Base-by-base conservation (phyloP, 2,888 invertebrate genomes). In the Aethes cnicana region DNA sequence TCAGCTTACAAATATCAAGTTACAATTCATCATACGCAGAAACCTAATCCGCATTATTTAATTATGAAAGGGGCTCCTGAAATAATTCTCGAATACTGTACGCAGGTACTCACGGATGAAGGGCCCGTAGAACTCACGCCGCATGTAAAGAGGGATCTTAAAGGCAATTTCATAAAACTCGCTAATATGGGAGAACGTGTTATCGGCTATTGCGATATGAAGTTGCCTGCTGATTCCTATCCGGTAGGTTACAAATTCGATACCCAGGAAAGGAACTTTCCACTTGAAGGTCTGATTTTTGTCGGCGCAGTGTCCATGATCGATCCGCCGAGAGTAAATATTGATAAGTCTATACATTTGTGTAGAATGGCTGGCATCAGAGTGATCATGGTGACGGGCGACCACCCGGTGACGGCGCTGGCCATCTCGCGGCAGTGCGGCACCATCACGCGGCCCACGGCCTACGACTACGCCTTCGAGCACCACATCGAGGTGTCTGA, bases 151-250 rank as follows among this genome's bases (percentile, higher is more conserved):
- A 85, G 90, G 46, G 84, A 90, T 41, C 84, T 94, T 16, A 92
- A 93, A 67, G 85, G 90, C 37, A 91, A 93, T 44, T 95, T 96
- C 72, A 90, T 93, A 47, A 95, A 94, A 74, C 79, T 97, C 48
- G 97, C 96, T 47, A 94, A 95, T 60, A 92, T 95, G 77, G 97
- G 97, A 17, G 97, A 97, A 77, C 91, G 97, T 53, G 96, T 97
- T 1, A 88, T 96, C 39, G 95, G 95, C 11, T 97, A 97, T 79
- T 95, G 95, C 65, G 95, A 96, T 76, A 84, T 91, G 0, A 64
- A 84, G 17, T 83, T 97, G 25, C 92, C 93, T 0, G 60, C 87
- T 18, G 84, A 81, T 3, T 43, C 56, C 2, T 91, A 73, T 69
- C 92, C 92, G 1, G 66, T 77, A 5, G 91, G 90, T 17, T 93